Conservation (phyloP, 2,888 invertebrate genomes). For the Tinea semifulvella region DNA sequence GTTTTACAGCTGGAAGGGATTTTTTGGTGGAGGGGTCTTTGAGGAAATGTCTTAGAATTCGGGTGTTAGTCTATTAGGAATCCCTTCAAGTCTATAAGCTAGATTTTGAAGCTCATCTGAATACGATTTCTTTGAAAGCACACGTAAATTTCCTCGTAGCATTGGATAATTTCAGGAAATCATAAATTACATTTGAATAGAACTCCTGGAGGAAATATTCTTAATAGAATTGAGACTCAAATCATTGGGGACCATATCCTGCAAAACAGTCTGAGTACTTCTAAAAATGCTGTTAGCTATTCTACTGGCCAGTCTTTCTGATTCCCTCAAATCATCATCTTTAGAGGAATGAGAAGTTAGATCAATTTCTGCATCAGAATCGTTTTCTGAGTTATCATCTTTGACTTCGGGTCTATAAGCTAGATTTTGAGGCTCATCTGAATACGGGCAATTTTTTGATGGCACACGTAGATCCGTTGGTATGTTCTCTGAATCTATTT, state of each 20-base stretch:
- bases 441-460: slow-evolving; percentile 40
- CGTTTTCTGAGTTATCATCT: slow-evolving; percentile 46
- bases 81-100: slow-evolving; percentile 39
- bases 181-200: slow-evolving; percentile 9
- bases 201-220: slow-evolving; percentile 12
- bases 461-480: slow-evolving; percentile 55
- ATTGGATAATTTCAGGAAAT: no score
- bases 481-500: slow-evolving; percentile 37
- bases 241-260: slow-evolving; percentile 59
- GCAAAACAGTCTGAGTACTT: slow-evolving; percentile 45
- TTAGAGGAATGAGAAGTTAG: slow-evolving; percentile 57
- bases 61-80: no score
- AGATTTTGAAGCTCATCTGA: slow-evolving; percentile 48
- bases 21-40: no score
- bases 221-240: slow-evolving; percentile 34
- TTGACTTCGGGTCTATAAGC: slow-evolving; percentile 40
- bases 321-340: slow-evolving; percentile 56
- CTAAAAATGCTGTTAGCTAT: slow-evolving; percentile 56
- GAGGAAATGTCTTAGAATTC: no score
- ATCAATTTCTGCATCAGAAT: slow-evolving; percentile 60
- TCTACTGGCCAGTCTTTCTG: slow-evolving; percentile 47
- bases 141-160: slow-evolving; percentile 53
- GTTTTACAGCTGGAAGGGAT: no score
- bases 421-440: slow-evolving; percentile 48
- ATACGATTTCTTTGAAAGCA: slow-evolving; percentile 42